Conservation (phyloP, 2,797 vertebrate species). For the Morus bassanus region DNA sequence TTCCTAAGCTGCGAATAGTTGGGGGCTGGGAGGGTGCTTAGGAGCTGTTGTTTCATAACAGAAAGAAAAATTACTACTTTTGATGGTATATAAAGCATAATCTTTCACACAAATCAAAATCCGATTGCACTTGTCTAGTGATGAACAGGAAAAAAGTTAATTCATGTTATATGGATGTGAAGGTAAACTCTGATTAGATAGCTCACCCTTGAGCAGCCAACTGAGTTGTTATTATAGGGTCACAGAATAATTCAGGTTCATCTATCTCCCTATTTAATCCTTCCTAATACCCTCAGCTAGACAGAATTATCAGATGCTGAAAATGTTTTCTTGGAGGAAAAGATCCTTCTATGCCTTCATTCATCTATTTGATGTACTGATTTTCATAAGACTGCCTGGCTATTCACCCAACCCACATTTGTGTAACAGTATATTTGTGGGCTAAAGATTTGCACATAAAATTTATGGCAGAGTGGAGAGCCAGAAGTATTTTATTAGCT, state of each 20-base stretch:
- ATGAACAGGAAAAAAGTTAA: not conserved
- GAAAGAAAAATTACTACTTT: not conserved
- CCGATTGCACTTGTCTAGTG: not conserved
- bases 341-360: not conserved
- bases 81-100: not conserved
- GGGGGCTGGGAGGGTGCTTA: not conserved
- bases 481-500: not conserved
- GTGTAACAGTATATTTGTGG: not conserved
- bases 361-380: not conserved
- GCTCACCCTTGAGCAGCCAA: not conserved
- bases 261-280: not conserved
- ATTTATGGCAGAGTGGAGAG: not conserved
- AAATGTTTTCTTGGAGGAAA: not conserved
- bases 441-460: not conserved
- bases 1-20: not conserved
- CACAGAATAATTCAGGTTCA: not conserved
- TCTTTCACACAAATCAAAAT: not conserved
- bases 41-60: not conserved
- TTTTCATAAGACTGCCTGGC: not conserved
- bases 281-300: not conserved
- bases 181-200: not conserved
- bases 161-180: not conserved
- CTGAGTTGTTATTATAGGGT: not conserved
- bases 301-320: not conserved
- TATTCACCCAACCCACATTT: not conserved